Conservation (phyloP, 2,888 invertebrate species). For the Platycheirus albimanus region DNA sequence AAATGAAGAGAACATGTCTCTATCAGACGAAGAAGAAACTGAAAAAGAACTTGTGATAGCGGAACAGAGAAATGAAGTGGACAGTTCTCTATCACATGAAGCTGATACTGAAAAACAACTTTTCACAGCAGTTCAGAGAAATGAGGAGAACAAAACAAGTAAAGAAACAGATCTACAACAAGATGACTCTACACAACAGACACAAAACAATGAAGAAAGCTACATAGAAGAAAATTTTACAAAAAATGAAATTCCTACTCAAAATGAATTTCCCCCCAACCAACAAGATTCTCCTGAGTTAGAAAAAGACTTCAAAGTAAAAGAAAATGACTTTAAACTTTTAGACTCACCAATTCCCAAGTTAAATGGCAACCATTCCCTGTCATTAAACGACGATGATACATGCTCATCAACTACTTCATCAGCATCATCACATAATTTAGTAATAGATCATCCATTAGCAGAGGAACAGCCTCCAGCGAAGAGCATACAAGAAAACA, state of each 20-base stretch:
- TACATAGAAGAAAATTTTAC: conserved; percentile 4
- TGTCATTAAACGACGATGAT: conserved; percentile 59
- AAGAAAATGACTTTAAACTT: conserved; percentile 7
- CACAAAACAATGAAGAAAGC: conserved; percentile 1
- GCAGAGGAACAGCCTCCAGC: conserved; percentile 74
- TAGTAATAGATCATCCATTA: conserved; percentile 81
- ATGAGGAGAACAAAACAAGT: conserved; percentile 39
- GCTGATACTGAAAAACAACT: no score
- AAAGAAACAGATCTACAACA: no score
- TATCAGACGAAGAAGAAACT: no score
- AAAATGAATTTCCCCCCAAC: background rate
- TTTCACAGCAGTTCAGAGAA: no score
- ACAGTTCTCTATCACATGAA: no score
- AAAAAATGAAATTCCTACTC: background rate
- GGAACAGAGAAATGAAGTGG: no score
- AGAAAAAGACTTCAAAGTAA: background rate
- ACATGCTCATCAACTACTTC: conserved; percentile 75
- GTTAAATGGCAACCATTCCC: conserved; percentile 60
- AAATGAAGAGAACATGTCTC: no score
- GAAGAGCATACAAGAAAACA: background rate
- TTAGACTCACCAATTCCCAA: conserved; percentile 34
- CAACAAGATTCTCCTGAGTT: background rate
- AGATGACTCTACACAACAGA: no score
- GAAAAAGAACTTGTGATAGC: no score
- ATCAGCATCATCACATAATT: conserved; percentile 80